Evolutionary conservation across 2,797 vertebrate species (phyloP).

Genomic region (Trichosurus vulpecula): DNA sequence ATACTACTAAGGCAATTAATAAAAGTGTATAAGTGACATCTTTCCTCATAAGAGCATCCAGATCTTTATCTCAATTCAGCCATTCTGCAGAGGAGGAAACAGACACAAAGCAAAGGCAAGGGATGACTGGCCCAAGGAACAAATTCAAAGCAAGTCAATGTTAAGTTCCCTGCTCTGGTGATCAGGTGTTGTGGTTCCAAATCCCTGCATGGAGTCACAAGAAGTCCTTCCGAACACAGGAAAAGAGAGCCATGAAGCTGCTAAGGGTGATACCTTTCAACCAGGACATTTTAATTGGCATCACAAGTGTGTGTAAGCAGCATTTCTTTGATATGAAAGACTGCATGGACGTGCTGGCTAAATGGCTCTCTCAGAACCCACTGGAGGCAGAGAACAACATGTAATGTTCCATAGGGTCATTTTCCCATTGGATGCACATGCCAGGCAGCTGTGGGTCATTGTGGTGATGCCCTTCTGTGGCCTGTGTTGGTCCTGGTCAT

Average conservation of each 20-base stretch:
- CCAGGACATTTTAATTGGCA: background rate
- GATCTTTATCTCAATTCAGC: background rate
- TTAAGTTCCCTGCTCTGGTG: background rate
- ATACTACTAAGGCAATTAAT: background rate
- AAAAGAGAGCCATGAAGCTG: background rate
- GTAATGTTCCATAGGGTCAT: background rate
- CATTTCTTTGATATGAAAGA: background rate
- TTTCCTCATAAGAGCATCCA: background rate
- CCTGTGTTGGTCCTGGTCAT: background rate
- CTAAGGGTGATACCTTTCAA: background rate
- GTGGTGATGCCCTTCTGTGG: background rate
- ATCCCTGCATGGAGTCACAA: background rate
- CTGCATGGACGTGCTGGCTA: background rate
- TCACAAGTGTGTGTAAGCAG: background rate
- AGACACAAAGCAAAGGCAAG: conserved; percentile 8
- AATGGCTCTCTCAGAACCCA: background rate
- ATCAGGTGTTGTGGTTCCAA: background rate
- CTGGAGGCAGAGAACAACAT: background rate
- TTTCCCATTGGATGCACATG: background rate
- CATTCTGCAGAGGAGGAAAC: background rate
- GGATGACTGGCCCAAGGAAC: background rate
- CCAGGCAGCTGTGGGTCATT: background rate
- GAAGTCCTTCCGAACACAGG: background rate
- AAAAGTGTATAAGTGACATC: background rate
- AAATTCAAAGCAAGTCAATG: background rate